These are phyloP conservation scores for Deilephila porcellus DNA, from an alignment of 2,888 invertebrate genomes.

Conservation along the genomic window DNA sequence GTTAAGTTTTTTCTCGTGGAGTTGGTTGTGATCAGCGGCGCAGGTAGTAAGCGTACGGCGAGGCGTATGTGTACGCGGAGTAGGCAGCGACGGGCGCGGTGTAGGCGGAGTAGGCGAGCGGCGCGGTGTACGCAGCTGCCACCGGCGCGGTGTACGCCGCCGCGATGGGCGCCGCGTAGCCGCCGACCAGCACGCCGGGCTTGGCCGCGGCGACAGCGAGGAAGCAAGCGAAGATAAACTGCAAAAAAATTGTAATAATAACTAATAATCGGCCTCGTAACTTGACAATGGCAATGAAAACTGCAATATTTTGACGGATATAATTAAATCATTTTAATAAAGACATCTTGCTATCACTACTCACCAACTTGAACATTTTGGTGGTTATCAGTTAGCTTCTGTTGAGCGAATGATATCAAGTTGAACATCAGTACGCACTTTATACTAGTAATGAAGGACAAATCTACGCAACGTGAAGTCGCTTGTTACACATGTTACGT, in stretches of 20 bases:
- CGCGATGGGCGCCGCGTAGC: slow-evolving; percentile 62
- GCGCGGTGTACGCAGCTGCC: slow-evolving; percentile 60
- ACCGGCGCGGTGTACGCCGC: slow-evolving; percentile 50
- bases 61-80: slow-evolving; percentile 62
- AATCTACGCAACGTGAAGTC: slow-evolving; percentile 42
- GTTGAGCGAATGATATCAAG: slow-evolving; percentile 57
- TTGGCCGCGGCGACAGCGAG: slow-evolving; percentile 78
- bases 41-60: slow-evolving; percentile 60
- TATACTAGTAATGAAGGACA: slow-evolving; percentile 65
- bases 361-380: slow-evolving; percentile 78
- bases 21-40: slow-evolving; percentile 45
- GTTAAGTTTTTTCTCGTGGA: neutral
- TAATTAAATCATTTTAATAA: too few relatives aligned
- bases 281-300: too few relatives aligned
- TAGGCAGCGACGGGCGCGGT: slow-evolving; percentile 52
- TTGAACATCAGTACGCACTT: slow-evolving; percentile 42
- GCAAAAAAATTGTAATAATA: slow-evolving; percentile 40
- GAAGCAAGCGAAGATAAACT: slow-evolving; percentile 79
- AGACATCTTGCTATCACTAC: slow-evolving; percentile 38
- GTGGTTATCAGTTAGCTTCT: slow-evolving; percentile 47
- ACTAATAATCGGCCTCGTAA: too few relatives aligned
- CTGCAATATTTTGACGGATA: too few relatives aligned
- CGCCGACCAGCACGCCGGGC: slow-evolving; percentile 63
- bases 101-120: slow-evolving; percentile 60
- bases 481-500: slow-evolving; percentile 33